A percentile compares a stretch with the other conserved stretches of the same genome.
These are phyloP conservation scores for Hypercompe scribonia DNA, from an alignment of 2,888 invertebrate genomes.

Conservation along the genomic window DNA sequence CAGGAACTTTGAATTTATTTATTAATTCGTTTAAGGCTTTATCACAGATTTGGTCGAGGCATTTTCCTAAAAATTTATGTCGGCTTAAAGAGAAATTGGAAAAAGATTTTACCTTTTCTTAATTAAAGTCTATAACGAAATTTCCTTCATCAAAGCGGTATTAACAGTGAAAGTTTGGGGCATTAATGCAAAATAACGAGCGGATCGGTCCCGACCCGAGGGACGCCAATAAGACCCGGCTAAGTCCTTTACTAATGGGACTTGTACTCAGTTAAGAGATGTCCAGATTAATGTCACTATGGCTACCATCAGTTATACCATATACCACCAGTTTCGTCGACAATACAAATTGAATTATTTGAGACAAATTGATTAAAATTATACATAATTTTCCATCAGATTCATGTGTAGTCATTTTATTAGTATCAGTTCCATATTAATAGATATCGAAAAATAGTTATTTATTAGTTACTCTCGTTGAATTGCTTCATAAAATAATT, in stretches of 20 bases:
- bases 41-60: background rate
- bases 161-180: slow-evolving; percentile 74
- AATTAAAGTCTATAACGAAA: slow-evolving; percentile 68
- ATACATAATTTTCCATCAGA: background rate
- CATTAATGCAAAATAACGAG: slow-evolving; percentile 81
- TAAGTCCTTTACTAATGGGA: slow-evolving; percentile 67
- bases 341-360: background rate
- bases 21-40: background rate
- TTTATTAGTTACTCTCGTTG: background rate
- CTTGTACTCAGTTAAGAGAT: slow-evolving; percentile 72
- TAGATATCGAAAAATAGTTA: background rate
- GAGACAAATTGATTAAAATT: background rate
- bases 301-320: slow-evolving; percentile 33
- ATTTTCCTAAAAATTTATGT: slow-evolving; percentile 19
- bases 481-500: background rate
- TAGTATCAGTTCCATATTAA: background rate
- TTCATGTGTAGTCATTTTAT: background rate
- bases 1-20: background rate
- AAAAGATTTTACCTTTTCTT: slow-evolving; percentile 56
- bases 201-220: slow-evolving; percentile 72
- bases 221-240: slow-evolving; percentile 67
- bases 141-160: slow-evolving; percentile 75
- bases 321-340: background rate
- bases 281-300: slow-evolving; percentile 62
- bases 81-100: slow-evolving; percentile 25